These are phyloP conservation scores for Panopea generosa DNA, from an alignment of 2,888 invertebrate genomes.

Conservation along the genomic window DNA sequence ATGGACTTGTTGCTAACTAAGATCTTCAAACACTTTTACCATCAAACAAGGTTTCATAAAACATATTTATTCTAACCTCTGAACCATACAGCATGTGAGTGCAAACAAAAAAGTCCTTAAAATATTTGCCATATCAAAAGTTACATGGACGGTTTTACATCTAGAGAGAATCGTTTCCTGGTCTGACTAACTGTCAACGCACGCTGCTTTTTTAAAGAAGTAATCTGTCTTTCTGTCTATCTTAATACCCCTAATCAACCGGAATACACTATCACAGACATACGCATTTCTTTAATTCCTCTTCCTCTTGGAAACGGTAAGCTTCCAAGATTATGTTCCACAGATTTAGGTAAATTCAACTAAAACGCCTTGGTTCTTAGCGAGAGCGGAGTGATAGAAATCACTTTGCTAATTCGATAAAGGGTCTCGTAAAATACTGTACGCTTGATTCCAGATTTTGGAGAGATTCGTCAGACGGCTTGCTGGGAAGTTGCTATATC, in stretches of 20 bases:
- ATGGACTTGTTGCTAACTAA: too few species aligned
- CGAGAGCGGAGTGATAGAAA: conserved; percentile 31
- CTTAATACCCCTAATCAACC: conserved; percentile 10
- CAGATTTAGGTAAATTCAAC: too few species aligned
- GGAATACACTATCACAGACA: conserved; percentile 12
- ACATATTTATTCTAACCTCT: too few species aligned
- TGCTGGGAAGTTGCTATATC: conserved; percentile 34
- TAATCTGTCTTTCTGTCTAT: conserved; percentile 54
- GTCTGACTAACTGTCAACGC: conserved; percentile 15
- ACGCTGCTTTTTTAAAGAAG: conserved; percentile 31
- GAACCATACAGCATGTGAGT: too few species aligned
- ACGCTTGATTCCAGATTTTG: conserved; percentile 24
- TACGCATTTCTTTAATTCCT: conserved; percentile 1
- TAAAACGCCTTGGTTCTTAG: conserved; percentile 6
- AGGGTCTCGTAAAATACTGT: conserved; percentile 46
- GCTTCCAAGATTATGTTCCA: background rate
- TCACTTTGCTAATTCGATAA: conserved; percentile 49
- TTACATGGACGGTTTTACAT: too few species aligned
- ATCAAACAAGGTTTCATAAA: too few species aligned
- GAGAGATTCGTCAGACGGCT: conserved; percentile 31
- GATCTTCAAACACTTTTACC: too few species aligned
- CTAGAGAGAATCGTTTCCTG: conserved; percentile 1
- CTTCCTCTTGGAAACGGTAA: background rate
- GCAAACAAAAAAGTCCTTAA: too few species aligned
- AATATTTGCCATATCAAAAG: too few species aligned